phyloP scores from a whole-genome alignment of 2,797 vertebrate species.

The Phrynocephalus vlangalii region DNA sequence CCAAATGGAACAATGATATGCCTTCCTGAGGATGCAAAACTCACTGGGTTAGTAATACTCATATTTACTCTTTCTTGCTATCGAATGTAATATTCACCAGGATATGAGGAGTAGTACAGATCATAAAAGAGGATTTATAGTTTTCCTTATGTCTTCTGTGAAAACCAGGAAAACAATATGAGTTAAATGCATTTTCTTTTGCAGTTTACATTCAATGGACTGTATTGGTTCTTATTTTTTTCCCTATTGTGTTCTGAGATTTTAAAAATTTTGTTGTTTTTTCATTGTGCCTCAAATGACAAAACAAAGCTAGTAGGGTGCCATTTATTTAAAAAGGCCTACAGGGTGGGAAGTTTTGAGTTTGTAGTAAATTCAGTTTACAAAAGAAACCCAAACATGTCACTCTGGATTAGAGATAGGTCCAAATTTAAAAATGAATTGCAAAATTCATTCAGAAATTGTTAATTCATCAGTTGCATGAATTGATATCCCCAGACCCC shows the following conservation, averaged over 20 bases:
- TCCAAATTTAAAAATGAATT: too few relatives aligned
- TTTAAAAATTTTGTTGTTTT: neutral
- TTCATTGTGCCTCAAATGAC: neutral
- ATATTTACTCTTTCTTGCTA: neutral
- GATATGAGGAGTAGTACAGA: neutral
- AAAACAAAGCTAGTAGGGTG: neutral
- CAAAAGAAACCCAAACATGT: neutral
- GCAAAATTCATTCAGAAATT: too few relatives aligned
- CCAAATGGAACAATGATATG: conserved; percentile 80
- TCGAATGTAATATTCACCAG: neutral
- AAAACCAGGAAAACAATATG: neutral
- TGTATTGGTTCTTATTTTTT: neutral
- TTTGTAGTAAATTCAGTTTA: neutral
- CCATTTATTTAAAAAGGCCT: neutral
- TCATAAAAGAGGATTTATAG: neutral
- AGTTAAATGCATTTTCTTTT: neutral
- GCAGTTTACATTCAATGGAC: neutral
- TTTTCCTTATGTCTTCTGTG: neutral
- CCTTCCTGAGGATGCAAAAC: conserved; percentile 77
- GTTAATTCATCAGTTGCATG: too few relatives aligned
- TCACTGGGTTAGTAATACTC: conserved; percentile 79
- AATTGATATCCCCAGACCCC: too few relatives aligned
- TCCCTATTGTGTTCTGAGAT: neutral
- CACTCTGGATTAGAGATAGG: too few relatives aligned
- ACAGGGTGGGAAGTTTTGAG: neutral